Evolutionary conservation across 2,888 invertebrate genomes (phyloP), one percentile per base, ranked within the genome.

Genomic region (Drosophila cognata): DNA sequence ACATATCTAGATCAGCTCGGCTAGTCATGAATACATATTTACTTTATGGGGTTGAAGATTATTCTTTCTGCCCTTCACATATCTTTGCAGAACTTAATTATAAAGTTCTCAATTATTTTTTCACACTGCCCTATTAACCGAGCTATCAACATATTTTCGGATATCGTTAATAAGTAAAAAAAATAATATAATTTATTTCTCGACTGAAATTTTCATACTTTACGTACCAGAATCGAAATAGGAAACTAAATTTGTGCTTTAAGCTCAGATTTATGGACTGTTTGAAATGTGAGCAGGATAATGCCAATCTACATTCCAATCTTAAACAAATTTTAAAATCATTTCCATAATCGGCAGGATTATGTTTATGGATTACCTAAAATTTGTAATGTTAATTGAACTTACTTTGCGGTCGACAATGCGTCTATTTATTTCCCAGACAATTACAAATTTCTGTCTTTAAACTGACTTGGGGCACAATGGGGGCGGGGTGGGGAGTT

Each of bases 381-480:
- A 55, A 11, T 36, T 28, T 21, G 18, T 36, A 35, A n/a, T 18
- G 28, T 55, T 28, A 18, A 28, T 28, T 35, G 16, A 18, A 36
- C 11, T 16, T 4, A 55, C 36, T 36, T 28, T 36, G 1, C 13
- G 11, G 7, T 55, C 18, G 25, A 7, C 4, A 51, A 38, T 29
- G 35, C 31, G 25, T 18, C 4, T 33, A 25, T 13, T 56, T 25
- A 38, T 38, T 72, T 21, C 36, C 48, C 50, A 48, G 48, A 41
- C 56, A 41, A 60, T 51, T 43, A 46, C 28, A 60, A 41, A 50
- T 55, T 33, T 48, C 36, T 41, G 46, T 66, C 66, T 63, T 76
- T 73, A 65, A 55, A 16, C 16, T 33, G 21, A 21, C 21, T 16
- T 53, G 52, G 33, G 0, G 55, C 25, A 28, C 25, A 38, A 11